These are phyloP conservation scores for Spodoptera exigua DNA, from an alignment of 2,888 invertebrate species.

Conservation along the genomic window DNA sequence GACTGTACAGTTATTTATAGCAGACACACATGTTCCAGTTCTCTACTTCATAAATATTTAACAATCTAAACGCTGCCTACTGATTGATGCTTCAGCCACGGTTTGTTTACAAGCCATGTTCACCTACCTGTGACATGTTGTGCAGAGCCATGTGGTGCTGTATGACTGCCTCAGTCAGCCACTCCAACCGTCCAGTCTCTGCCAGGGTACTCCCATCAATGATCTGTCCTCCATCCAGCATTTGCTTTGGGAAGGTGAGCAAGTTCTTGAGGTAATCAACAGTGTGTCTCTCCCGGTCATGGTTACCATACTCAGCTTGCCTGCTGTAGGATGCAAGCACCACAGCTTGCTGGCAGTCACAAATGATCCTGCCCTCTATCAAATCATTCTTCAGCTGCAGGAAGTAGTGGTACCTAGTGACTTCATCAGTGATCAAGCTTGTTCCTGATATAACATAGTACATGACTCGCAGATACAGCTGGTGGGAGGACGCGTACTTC, in stretches of 20 bases:
- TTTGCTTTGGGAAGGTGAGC: conserved; percentile 97
- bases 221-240: conserved; percentile 83
- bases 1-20: conserved; percentile 43
- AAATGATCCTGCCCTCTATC: conserved; percentile 96
- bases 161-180: conserved; percentile 94
- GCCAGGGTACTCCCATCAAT: conserved; percentile 86
- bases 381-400: conserved; percentile 98
- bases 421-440: conserved; percentile 96
- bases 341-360: conserved; percentile 97
- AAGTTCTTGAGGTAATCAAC: conserved; percentile 97
- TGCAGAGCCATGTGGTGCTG: conserved; percentile 93
- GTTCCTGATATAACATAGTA: conserved; percentile 97
- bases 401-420: conserved; percentile 98
- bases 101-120: background rate
- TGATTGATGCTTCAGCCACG: background rate
- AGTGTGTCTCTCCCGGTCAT: conserved; percentile 95
- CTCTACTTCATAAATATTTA: conserved; percentile 26
- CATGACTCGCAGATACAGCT: conserved; percentile 96
- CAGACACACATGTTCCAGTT: conserved; percentile 29
- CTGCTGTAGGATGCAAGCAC: conserved; percentile 97
- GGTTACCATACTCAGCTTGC: conserved; percentile 98
- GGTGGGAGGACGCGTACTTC: conserved; percentile 96
- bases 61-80: conserved; percentile 3
- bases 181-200: conserved; percentile 92
- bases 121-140: conserved; percentile 91